A percentile compares a stretch with the other conserved stretches of the same genome.
Evolutionary conservation across 2,113 vertebrate genomes (phyloP).

Genomic region (Cyanistes caeruleus): DNA sequence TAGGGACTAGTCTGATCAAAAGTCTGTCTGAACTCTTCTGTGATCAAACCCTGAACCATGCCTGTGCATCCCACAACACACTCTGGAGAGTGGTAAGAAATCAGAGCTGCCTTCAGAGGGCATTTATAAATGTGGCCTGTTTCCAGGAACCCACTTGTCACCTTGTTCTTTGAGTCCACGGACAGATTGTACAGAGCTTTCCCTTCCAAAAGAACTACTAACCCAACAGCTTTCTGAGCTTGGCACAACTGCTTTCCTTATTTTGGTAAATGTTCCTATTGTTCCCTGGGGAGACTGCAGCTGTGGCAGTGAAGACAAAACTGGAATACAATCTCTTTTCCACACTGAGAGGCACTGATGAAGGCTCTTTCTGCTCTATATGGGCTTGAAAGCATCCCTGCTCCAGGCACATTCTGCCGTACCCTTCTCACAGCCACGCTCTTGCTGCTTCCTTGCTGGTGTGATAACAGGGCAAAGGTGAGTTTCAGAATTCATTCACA

Average conservation of each 20-base stretch:
- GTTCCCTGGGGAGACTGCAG: background rate
- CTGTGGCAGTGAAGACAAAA: background rate
- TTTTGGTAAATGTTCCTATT: background rate
- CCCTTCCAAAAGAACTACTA: background rate
- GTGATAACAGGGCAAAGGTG: fast-evolving
- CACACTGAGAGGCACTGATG: background rate
- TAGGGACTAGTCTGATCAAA: background rate
- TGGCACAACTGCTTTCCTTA: background rate
- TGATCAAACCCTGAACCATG: background rate
- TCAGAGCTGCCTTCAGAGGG: background rate
- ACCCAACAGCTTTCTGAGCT: background rate
- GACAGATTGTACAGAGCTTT: background rate
- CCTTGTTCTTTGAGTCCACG: background rate
- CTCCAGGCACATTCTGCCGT: background rate
- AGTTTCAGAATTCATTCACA: background rate
- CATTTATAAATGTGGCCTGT: background rate
- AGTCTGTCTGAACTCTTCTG: background rate
- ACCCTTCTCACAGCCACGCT: background rate
- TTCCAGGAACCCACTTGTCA: background rate
- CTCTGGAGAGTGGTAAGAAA: background rate
- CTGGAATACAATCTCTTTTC: background rate
- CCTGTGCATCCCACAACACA: background rate
- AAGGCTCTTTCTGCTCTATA: background rate
- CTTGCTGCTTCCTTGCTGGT: background rate
- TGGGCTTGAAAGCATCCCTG: background rate